These are phyloP conservation scores for Anhinga anhinga DNA, from an alignment of 2,113 vertebrate species.

Conservation along the genomic window DNA sequence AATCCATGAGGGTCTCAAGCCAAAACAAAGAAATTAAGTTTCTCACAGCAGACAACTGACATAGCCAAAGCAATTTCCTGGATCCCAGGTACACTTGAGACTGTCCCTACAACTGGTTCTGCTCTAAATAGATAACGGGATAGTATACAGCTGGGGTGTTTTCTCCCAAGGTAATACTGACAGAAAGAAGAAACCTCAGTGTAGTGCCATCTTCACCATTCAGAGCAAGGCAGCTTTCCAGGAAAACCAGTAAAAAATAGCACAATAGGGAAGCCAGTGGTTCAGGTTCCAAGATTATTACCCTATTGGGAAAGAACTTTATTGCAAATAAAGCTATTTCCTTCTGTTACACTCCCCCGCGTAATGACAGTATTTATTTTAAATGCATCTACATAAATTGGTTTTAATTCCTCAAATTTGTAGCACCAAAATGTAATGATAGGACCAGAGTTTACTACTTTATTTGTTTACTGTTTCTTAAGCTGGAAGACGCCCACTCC, in stretches of 20 bases:
- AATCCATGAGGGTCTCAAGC: neutral
- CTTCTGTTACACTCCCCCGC: neutral
- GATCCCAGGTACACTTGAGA: neutral
- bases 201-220: neutral
- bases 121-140: neutral
- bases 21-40: neutral
- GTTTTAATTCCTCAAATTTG: neutral
- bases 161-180: neutral
- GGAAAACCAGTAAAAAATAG: neutral
- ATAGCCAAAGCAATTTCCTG: neutral
- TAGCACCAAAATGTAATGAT: neutral
- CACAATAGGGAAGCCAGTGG: neutral
- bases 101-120: neutral
- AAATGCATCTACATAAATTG: neutral
- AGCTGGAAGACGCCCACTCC: conserved; percentile 11
- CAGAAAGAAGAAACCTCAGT: neutral
- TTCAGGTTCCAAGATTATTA: neutral
- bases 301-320: neutral
- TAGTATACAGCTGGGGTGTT: neutral
- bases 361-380: neutral
- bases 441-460: neutral
- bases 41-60: neutral
- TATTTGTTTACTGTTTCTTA: neutral
- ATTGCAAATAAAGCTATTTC: neutral
- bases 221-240: neutral